Evolutionary conservation across 2,113 vertebrate genomes (phyloP), one percentile per base, ranked within the genome.

Genomic region (Aspidoscelis tigris): DNA sequence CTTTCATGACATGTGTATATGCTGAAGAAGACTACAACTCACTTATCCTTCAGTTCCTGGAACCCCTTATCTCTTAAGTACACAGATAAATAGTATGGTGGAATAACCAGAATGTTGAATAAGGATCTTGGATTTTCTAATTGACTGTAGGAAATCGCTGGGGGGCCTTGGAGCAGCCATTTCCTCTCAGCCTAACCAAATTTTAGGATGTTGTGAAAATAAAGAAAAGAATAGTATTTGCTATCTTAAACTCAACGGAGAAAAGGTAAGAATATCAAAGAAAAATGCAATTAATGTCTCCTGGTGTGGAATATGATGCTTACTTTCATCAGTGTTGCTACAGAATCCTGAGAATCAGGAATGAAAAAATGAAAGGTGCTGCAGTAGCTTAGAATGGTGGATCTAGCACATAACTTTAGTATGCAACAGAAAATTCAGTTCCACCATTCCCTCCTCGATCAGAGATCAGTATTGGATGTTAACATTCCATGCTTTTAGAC

Each of bases 1-100:
- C 81, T 90, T 91, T 84, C 89, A 86, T 89, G 85, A 91, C 84
- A 66, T 21, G 61, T 44, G 78, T 74, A 84, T 90, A 83, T 70
- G 88, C 88, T 83, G 79, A 71, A 90, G 90, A 66, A 66, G 22
- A 66, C 65, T 24, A 66, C 21, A 66, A 22, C 26, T 26, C 65
- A 66, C 21, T 89, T 85, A 83, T 73, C 89, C 87, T 89, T 77
- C 70, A 33, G 8, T 79, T 73, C 53, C 80, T 90, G 53, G 86
- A 83, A 78, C 76, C 81, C 77, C 89, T 81, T 81, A 73, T 39
- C 86, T 87, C 84, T 89, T 72, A 82, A 85, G 88, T 68, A 16
- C 58, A 18, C 58, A 61, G 58, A 18, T 18, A 61, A 61, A 16
- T 16, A 61, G 58, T 3, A 61, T 14, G 58, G 58, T 61, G 14